A percentile compares a stretch with the other conserved stretches of the same genome.
Conservation (phyloP, 2,888 invertebrate species). For the Hemistola chrysoprasaria region DNA sequence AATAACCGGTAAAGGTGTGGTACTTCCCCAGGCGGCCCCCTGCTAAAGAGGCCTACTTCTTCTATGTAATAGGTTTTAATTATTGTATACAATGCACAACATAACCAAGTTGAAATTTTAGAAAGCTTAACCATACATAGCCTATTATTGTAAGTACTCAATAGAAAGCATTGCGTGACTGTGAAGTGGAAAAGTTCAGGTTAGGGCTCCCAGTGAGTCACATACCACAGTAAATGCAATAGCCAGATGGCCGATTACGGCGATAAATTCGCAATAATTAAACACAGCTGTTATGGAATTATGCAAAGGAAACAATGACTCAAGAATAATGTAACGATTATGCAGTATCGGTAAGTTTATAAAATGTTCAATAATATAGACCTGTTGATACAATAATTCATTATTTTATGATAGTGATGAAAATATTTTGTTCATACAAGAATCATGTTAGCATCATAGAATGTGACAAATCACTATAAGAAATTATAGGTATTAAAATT, state of each 20-base stretch:
- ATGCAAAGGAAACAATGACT: constrained; percentile 39
- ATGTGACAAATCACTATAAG: no score
- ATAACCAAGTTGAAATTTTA: neutral
- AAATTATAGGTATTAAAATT: no score
- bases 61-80: no score
- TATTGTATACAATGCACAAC: no score
- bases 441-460: neutral
- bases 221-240: no score
- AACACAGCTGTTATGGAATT: constrained; percentile 50
- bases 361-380: no score
- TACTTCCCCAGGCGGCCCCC: no score
- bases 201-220: constrained; percentile 43
- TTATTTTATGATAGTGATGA: constrained; percentile 13
- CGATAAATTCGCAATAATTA: constrained; percentile 50
- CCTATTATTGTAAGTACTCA: neutral
- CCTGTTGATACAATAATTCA: no score
- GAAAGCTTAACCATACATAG: neutral
- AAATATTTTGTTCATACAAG: constrained; percentile 6
- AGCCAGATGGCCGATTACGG: constrained; percentile 51
- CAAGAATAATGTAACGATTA: constrained; percentile 20
- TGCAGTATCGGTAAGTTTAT: constrained; percentile 15
- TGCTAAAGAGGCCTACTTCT: no score
- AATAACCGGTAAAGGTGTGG: no score
- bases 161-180: constrained; percentile 23
- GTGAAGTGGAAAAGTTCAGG: constrained; percentile 12